Evolutionary conservation across 1,140 invertebrate species (phyloP).

Genomic region (Euwallacea fornicatus): DNA sequence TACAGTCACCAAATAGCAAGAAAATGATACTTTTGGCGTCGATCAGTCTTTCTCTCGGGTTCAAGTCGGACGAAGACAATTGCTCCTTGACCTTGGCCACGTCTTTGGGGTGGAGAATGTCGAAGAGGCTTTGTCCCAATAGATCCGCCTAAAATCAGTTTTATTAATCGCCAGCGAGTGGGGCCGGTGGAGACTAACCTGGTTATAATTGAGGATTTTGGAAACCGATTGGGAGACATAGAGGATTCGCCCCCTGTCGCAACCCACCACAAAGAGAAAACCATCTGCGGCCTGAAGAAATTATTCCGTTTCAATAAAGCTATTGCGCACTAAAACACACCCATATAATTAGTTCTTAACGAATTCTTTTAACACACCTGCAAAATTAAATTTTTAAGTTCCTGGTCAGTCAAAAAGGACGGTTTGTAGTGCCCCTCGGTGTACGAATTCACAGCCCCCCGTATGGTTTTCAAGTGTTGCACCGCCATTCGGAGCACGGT

Average conservation of each 20-base stretch:
- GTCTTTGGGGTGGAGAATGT: slow-evolving; percentile 93
- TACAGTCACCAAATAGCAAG: too few relatives aligned
- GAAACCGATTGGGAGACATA: slow-evolving; percentile 91
- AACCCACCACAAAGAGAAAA: slow-evolving; percentile 91
- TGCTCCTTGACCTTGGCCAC: slow-evolving; percentile 95
- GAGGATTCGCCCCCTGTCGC: slow-evolving; percentile 85
- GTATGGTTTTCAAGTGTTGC: slow-evolving; percentile 83
- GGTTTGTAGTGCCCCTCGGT: slow-evolving; percentile 83
- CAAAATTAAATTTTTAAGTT: slow-evolving; percentile 74
- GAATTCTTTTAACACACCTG: slow-evolving; percentile 56
- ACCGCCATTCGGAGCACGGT: slow-evolving; percentile 93
- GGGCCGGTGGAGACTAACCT: slow-evolving; percentile 58
- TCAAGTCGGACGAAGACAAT: slow-evolving; percentile 85
- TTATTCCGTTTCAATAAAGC: neutral
- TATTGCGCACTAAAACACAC: neutral
- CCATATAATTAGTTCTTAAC: neutral
- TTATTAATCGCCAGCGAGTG: slow-evolving; percentile 14
- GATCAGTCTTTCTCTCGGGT: slow-evolving; percentile 84
- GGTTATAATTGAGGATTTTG: slow-evolving; percentile 80
- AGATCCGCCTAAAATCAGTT: slow-evolving; percentile 71
- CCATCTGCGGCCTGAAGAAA: slow-evolving; percentile 79
- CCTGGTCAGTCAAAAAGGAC: slow-evolving; percentile 85
- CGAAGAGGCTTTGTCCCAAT: slow-evolving; percentile 91
- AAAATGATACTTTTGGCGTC: slow-evolving; percentile 81
- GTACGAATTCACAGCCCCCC: slow-evolving; percentile 76